Conservation (phyloP, 35 echinoderm and acorn worm genomes). For the Lytechinus pictus region DNA sequence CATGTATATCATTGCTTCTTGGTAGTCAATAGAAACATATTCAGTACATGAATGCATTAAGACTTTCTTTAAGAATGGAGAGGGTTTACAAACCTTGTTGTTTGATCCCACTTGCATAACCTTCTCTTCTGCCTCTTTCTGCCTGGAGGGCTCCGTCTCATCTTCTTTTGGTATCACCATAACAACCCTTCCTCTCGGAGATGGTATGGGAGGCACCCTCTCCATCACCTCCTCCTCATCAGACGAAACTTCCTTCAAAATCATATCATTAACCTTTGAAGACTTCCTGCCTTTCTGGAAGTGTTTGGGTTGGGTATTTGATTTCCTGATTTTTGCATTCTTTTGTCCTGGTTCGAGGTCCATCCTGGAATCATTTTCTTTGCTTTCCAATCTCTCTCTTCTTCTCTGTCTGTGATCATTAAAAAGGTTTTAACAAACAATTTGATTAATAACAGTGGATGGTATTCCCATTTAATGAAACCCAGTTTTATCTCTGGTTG, state of each 20-base stretch:
- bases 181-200: neutral
- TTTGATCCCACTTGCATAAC: neutral
- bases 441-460: neutral
- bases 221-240: neutral
- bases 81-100: neutral
- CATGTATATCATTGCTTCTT: too few relatives aligned
- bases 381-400: constrained; percentile 16
- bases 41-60: too few relatives aligned
- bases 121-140: neutral
- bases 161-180: constrained; percentile 26
- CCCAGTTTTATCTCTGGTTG: too few relatives aligned
- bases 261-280: neutral
- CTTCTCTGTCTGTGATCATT: constrained; percentile 3
- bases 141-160: neutral
- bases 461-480: too few relatives aligned
- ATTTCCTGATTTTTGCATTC: neutral
- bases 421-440: neutral
- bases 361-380: constrained; percentile 32
- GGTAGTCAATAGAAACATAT: too few relatives aligned
- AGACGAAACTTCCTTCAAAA: neutral
- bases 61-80: too few relatives aligned
- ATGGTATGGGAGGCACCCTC: neutral
- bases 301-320: neutral
- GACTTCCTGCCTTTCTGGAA: neutral
- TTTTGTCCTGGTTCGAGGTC: neutral